phyloP scores from a whole-genome alignment of 1,140 invertebrate species.

The Apis dorsata region DNA sequence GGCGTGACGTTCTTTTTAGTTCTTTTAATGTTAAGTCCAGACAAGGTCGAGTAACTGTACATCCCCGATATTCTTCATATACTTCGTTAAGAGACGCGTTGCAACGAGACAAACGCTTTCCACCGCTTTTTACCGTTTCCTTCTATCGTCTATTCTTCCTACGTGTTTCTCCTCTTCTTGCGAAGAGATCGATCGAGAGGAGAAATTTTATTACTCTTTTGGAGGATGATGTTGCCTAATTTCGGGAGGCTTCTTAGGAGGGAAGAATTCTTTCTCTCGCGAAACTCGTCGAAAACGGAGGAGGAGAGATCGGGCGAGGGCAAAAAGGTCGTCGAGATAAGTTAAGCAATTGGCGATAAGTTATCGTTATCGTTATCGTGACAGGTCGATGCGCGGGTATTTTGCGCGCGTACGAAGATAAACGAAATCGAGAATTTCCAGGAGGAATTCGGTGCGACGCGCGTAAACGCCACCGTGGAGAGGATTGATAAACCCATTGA shows the following conservation, averaged over 20 bases:
- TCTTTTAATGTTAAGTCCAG: slow-evolving; percentile 64
- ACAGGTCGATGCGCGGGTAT: slow-evolving; percentile 47
- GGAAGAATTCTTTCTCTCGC: too few species aligned
- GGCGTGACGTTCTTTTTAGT: slow-evolving; percentile 66
- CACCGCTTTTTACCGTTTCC: not conserved
- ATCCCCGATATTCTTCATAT: slow-evolving; percentile 61
- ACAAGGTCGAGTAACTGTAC: slow-evolving; percentile 77
- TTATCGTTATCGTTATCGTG: slow-evolving; percentile 67
- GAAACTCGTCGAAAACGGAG: not conserved
- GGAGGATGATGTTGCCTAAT: not conserved
- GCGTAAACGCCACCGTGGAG: too few species aligned
- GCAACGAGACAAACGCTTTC: slow-evolving; percentile 4
- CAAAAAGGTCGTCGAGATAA: slow-evolving; percentile 67
- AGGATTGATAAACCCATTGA: too few species aligned
- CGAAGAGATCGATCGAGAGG: too few species aligned
- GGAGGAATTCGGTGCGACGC: too few species aligned
- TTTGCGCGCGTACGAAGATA: slow-evolving; percentile 61
- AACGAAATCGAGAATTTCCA: slow-evolving; percentile 46
- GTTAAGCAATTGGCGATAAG: slow-evolving; percentile 68
- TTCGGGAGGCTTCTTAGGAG: not conserved
- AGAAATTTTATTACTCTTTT: not conserved
- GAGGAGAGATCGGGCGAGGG: slow-evolving; percentile 39
- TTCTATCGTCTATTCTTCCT: too few species aligned
- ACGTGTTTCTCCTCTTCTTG: too few species aligned
- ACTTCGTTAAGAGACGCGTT: slow-evolving; percentile 5